Conservation (phyloP, 2,888 invertebrate species). For the Tiliacea aurago region DNA sequence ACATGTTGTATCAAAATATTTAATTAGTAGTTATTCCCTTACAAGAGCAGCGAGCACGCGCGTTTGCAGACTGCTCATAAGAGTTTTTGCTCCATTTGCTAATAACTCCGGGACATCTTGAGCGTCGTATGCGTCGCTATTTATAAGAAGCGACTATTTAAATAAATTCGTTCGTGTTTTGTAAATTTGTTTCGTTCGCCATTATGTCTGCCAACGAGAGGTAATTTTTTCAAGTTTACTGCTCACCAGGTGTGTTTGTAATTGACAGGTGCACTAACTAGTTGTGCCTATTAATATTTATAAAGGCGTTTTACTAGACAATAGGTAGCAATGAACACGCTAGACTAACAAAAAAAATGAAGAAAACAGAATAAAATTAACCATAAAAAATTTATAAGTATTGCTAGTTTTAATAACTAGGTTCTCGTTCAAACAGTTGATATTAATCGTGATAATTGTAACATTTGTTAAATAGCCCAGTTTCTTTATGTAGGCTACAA, state of each 20-base stretch:
- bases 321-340: conserved; percentile 37
- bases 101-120: conserved; percentile 70
- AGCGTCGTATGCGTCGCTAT: conserved; percentile 57
- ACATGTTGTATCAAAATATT: conserved; percentile 61
- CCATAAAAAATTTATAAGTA: conserved; percentile 23
- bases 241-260: conserved; percentile 59
- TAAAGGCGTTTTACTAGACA: conserved; percentile 56
- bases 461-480: conserved; percentile 55
- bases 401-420: conserved; percentile 31
- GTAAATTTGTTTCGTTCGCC: conserved; percentile 59
- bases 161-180: conserved; percentile 67
- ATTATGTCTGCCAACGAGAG: conserved; percentile 57
- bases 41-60: conserved; percentile 67
- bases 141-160: conserved; percentile 69
- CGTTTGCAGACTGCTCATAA: conserved; percentile 38
- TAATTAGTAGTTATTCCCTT: conserved; percentile 69
- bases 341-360: conserved; percentile 29
- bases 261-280: conserved; percentile 63
- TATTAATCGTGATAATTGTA: conserved; percentile 65
- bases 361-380: conserved; percentile 29
- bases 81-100: conserved; percentile 66
- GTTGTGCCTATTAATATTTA: conserved; percentile 61
- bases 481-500: conserved; percentile 68
- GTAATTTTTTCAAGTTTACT: conserved; percentile 60
- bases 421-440: conserved; percentile 36